These are phyloP conservation scores for Imbricaverruca yamaguchii DNA, from an alignment of 2,888 invertebrate genomes.

Conservation along the genomic window DNA sequence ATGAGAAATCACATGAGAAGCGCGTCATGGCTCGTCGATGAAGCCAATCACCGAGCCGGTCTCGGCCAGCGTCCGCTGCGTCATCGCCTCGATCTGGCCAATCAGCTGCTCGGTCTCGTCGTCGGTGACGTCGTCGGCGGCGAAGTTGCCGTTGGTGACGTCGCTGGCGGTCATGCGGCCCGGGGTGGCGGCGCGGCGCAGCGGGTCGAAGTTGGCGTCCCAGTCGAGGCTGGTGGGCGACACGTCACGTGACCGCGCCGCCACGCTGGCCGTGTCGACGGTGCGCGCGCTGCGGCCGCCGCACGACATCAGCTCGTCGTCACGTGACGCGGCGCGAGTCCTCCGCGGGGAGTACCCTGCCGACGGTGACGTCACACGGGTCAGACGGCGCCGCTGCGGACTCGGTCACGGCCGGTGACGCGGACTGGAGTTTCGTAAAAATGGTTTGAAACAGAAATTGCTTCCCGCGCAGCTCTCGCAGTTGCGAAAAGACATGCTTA, in stretches of 20 bases:
- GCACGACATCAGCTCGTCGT: not conserved
- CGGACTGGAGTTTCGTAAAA: no score
- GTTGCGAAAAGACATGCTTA: no score
- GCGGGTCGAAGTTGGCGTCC: not conserved
- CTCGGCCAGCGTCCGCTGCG: not conserved
- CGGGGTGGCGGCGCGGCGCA: not conserved
- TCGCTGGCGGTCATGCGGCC: not conserved
- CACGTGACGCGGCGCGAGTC: not conserved
- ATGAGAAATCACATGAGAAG: not conserved
- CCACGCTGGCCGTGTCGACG: not conserved
- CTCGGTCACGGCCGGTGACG: no score
- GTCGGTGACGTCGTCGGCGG: not conserved
- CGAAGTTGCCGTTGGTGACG: not conserved
- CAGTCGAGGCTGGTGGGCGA: slow-evolving; percentile 5
- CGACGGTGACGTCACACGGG: not conserved
- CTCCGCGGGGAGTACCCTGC: not conserved
- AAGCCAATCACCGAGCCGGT: not conserved
- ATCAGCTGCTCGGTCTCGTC: slow-evolving; percentile 15
- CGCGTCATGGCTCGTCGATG: not conserved
- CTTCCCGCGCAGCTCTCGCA: no score
- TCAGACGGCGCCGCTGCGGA: no score
- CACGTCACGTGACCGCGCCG: not conserved
- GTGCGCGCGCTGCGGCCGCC: not conserved
- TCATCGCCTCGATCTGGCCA: slow-evolving; percentile 9
- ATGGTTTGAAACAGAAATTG: no score